A percentile compares a stretch with the other conserved stretches of the same genome.
These are phyloP conservation scores for Pentalonia nigronervosa DNA, from an alignment of 1,140 invertebrate species.

Conservation along the genomic window DNA sequence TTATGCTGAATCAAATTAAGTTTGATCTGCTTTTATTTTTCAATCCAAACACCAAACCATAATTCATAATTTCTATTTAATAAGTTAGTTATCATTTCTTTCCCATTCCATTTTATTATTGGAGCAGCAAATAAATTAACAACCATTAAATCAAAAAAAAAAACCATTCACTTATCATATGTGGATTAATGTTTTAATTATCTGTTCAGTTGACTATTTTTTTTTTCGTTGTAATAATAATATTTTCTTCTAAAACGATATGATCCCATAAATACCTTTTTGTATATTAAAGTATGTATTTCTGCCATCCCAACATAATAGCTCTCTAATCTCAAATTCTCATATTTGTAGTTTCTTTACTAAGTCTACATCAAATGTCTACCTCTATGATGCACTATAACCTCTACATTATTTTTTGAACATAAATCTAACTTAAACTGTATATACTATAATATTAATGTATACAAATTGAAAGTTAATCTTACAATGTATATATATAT, in stretches of 20 bases:
- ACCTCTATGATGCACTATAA: constrained; percentile 5
- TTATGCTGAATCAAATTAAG: background rate
- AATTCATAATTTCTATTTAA: background rate
- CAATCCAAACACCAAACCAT: background rate
- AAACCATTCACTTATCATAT: background rate
- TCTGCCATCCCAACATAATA: background rate
- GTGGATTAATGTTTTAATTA: background rate
- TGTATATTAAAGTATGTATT: background rate
- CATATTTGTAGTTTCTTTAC: background rate
- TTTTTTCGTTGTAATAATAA: background rate
- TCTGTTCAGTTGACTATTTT: background rate
- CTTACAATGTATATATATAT: background rate
- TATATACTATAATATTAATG: background rate
- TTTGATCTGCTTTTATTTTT: background rate
- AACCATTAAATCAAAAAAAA: background rate
- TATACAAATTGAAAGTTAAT: constrained; percentile 25
- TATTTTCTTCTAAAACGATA: background rate
- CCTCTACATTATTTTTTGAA: constrained; percentile 35
- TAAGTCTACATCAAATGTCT: background rate
- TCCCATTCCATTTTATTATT: background rate
- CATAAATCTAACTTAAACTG: background rate
- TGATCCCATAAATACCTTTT: background rate
- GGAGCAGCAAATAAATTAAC: too few relatives aligned
- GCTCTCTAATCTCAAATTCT: background rate
- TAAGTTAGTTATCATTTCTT: background rate